Evolutionary conservation across 37 sponge, comb jelly and placozoan genomes (phyloP), one percentile per base, ranked within the genome.

Genomic region (Aphrocallistes beatrix): DNA sequence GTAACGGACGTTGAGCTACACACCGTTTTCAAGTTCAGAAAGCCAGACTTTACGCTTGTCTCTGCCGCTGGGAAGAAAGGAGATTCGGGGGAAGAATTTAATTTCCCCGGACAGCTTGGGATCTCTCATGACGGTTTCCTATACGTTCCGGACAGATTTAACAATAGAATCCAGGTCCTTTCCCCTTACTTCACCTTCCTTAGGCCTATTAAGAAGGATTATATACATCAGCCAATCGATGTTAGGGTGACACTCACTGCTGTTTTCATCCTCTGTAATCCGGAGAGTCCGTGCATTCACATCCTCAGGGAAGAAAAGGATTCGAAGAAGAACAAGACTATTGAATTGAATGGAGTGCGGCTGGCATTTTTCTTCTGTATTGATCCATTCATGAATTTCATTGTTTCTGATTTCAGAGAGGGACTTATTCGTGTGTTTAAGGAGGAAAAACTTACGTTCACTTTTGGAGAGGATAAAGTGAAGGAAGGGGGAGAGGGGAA

Each of bases 1-100:
- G 75, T 60, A 3, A 60, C 75, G 21, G 75, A 60, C 75, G 75
- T 60, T 25, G 28, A 60, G n/a, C 75, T 60, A 60, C 75, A 60
- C 75, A 60, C 75, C 17, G 75, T 60, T 1, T 60, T 60, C 21
- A 60, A 6, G 21, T 60, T 60, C 75, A 60, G 75, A 30, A 60
- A 60, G 21, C n/a, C 75, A 13, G 75, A 60, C n/a, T 60, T 60
- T 8, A 60, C 75, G 3, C n/a, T 60, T 8, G n/a, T 60, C 10
- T 19, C 75, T 32, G 75, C 75, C 25, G 34, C 75, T 3, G 75
- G 75, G 75, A 60, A 60, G n/a, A 21, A 32, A 21, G 75, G 75
- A 8, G 75, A 60, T 60, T 60, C n/a, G 75, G 75, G n/a, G 21
- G 75, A 60, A 28, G 75, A 60, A 60, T 60, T 60, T 28, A 60